phyloP scores from a whole-genome alignment of 2,888 invertebrate genomes.

The Ormia ochracea region DNA sequence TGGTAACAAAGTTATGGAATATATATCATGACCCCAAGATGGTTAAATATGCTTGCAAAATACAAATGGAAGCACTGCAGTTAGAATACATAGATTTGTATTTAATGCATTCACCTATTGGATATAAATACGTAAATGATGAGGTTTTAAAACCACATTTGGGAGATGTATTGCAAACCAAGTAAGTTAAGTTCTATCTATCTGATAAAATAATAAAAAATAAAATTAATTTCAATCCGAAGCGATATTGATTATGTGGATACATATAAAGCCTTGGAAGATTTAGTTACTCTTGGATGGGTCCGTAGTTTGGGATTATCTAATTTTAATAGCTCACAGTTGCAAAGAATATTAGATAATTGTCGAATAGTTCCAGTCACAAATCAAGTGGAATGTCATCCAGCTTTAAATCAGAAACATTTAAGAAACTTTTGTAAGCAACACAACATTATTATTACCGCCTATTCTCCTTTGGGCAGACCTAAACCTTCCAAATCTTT shows the following conservation, averaged over 20 bases:
- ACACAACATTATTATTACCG: conserved; percentile 81
- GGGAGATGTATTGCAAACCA: conserved; percentile 65
- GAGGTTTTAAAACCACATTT: conserved; percentile 66
- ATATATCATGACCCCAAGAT: conserved; percentile 67
- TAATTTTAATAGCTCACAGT: conserved; percentile 88
- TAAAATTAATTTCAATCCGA: not conserved
- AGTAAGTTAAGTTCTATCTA: conserved; percentile 63
- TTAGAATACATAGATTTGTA: conserved; percentile 87
- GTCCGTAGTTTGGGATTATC: conserved; percentile 88
- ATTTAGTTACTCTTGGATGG: conserved; percentile 82
- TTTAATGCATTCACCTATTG: conserved; percentile 88
- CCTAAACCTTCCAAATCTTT: conserved; percentile 76
- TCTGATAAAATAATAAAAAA: not conserved
- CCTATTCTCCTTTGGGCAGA: conserved; percentile 85
- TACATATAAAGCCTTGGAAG: conserved; percentile 88
- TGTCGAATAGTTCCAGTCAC: conserved; percentile 82
- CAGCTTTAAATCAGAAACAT: conserved; percentile 84
- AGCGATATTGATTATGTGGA: conserved; percentile 84
- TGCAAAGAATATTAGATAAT: conserved; percentile 82
- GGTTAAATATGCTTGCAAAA: conserved; percentile 77
- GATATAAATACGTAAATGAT: conserved; percentile 77
- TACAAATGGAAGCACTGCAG: conserved; percentile 81
- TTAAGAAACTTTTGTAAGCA: conserved; percentile 83
- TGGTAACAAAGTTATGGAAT: conserved; percentile 79
- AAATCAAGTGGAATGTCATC: conserved; percentile 79